Base-by-base conservation (phyloP, 1,140 invertebrate species). In the Ceratina japonica region DNA sequence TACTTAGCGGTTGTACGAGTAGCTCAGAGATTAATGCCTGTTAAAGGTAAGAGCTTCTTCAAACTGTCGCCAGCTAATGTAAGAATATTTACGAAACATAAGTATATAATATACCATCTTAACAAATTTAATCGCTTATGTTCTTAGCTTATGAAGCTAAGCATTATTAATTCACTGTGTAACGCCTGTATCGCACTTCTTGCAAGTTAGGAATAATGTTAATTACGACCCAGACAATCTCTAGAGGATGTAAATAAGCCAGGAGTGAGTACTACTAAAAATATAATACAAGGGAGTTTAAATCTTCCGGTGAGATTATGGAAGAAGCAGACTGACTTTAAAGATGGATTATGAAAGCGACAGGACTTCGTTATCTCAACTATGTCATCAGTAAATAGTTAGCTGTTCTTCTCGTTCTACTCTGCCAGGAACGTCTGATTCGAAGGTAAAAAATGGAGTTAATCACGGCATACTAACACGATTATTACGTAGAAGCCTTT, bases 391-490 rank as follows among this genome's bases (percentile, higher is more conserved):
- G 62, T 15, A 75, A 75, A 75, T 75, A 44, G 72, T 65, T 56
- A n/a, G 51, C 37, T 44, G 27, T 20, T 58, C 31, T 27, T 27
- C 37, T 44, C 37, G 37, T 8, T 10, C 5, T 8, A 64, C 10
- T 51, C 13, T n/a, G n/a, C 10, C 62, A 75, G 16, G 16, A 56
- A 75, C 20, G 15, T 24, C 31, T 22, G 24, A 18, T 20, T 37
- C 16, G 37, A 15, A 24, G n/a, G 16, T 13, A 27, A 56, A 75
- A 58, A 66, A 66, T n/a, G 59, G 31, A 63, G 7, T 66, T 75
- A 66, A 75, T 74, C 72, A 74, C 27, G 44, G 12, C 72, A 16
- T 27, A 22, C n/a, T 74, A 74, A 64, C 49, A 15, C 16, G 51
- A 66, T 75, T 75, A 66, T 56, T 65, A 22, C 27, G 10, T 3